Evolutionary conservation across 2,113 vertebrate genomes (phyloP).

Genomic region (Piprites chloris): DNA sequence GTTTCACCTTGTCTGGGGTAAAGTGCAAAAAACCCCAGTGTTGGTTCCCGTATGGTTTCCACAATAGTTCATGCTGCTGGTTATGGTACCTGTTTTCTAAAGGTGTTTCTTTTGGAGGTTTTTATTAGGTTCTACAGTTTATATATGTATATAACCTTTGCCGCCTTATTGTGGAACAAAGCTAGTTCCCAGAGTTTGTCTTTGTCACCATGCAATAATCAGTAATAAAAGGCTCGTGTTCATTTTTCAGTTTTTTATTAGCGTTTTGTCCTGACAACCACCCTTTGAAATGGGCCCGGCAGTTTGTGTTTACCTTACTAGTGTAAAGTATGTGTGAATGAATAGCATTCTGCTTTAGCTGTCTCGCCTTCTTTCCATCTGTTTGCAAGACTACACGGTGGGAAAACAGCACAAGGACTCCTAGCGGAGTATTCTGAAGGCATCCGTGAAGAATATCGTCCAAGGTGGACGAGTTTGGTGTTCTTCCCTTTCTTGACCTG

Average conservation of each 20-base stretch:
- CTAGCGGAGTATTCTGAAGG: not conserved
- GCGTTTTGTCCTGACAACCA: not conserved
- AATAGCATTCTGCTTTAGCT: not conserved
- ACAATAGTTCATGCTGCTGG: not conserved
- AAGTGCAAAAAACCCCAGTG: not conserved
- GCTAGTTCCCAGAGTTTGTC: not conserved
- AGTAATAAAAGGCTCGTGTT: not conserved
- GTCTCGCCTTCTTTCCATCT: not conserved
- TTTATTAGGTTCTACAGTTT: not conserved
- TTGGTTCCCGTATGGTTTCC: not conserved
- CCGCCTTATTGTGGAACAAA: not conserved
- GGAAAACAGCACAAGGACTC: not conserved
- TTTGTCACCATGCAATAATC: not conserved
- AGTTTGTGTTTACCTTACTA: not conserved
- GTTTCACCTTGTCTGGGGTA: not conserved
- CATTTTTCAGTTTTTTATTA: not conserved
- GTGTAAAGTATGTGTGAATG: not conserved
- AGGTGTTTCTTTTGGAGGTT: not conserved
- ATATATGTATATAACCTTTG: not conserved
- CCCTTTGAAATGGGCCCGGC: not conserved
- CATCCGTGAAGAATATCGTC: not conserved
- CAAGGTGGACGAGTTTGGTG: not conserved
- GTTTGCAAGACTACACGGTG: not conserved
- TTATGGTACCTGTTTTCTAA: not conserved
- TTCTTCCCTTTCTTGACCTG: not conserved